Conservation (phyloP, 2,797 vertebrate species). For the Aphelocoma californica region DNA sequence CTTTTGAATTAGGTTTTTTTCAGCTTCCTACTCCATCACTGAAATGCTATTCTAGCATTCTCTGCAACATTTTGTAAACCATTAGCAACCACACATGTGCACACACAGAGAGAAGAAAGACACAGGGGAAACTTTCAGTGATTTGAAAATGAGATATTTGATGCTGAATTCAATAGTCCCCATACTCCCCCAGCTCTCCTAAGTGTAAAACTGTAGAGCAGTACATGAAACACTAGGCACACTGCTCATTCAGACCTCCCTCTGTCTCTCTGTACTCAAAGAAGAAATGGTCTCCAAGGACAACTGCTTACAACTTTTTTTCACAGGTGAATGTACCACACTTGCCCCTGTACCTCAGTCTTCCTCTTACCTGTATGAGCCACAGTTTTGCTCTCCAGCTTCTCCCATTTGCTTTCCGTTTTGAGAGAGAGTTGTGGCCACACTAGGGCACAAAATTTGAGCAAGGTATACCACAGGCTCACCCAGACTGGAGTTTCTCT, state of each 20-base stretch:
- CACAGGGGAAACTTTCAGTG: not conserved
- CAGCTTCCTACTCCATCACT: not conserved
- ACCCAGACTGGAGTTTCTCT: not conserved
- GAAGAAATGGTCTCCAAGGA: not conserved
- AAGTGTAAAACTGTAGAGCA: not conserved
- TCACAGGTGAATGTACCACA: not conserved
- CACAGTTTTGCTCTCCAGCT: not conserved
- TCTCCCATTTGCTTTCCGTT: not conserved
- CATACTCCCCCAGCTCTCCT: not conserved
- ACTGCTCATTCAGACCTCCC: not conserved
- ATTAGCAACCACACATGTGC: not conserved
- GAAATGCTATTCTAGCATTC: not conserved
- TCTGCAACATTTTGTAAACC: not conserved
- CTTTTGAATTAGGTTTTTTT: not conserved
- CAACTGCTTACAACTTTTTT: not conserved
- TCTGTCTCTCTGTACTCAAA: not conserved
- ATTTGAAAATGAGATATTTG: not conserved
- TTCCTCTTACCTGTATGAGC: not conserved
- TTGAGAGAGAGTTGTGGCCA: not conserved
- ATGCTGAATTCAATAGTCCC: not conserved
- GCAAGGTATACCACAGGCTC: not conserved
- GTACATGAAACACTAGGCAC: not conserved
- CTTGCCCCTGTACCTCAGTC: not conserved
- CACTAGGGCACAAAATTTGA: not conserved
- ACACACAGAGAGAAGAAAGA: fast-evolving